Evolutionary conservation across 2,113 vertebrate species (phyloP).

Genomic region (Lathamus discolor): DNA sequence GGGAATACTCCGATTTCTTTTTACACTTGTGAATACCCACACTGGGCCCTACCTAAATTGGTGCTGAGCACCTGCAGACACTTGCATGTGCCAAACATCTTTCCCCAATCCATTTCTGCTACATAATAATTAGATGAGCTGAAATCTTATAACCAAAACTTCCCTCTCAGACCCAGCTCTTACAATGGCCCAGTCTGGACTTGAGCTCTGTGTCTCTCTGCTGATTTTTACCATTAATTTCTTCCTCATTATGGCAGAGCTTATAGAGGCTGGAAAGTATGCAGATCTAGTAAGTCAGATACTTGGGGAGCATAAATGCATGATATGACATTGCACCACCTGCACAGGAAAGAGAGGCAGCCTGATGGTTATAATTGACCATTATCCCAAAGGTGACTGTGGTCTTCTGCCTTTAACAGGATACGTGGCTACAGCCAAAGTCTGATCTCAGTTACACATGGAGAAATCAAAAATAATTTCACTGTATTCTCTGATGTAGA

Average conservation of each 20-base stretch:
- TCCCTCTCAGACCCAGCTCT: background rate
- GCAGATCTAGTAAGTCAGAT: background rate
- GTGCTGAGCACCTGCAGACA: conserved; percentile 24
- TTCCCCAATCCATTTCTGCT: background rate
- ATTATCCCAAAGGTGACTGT: background rate
- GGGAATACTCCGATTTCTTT: conserved; percentile 9
- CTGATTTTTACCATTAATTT: conserved; percentile 19
- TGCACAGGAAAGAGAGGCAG: conserved; percentile 40
- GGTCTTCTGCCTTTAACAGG: conserved; percentile 18
- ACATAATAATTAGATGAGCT: background rate
- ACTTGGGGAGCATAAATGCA: background rate
- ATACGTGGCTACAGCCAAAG: background rate
- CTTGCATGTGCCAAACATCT: background rate
- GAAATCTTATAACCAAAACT: background rate
- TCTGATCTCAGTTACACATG: conserved; percentile 3
- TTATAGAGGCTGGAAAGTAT: background rate
- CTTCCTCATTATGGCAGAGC: background rate
- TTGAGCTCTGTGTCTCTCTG: background rate
- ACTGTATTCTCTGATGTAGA: background rate
- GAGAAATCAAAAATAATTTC: conserved; percentile 3
- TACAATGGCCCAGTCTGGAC: background rate
- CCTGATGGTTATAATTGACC: conserved; percentile 17
- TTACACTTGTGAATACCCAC: background rate
- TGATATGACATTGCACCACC: conserved; percentile 16
- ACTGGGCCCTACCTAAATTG: background rate